Conservation (phyloP, 2,113 vertebrate genomes). For the Lonchura striata region DNA sequence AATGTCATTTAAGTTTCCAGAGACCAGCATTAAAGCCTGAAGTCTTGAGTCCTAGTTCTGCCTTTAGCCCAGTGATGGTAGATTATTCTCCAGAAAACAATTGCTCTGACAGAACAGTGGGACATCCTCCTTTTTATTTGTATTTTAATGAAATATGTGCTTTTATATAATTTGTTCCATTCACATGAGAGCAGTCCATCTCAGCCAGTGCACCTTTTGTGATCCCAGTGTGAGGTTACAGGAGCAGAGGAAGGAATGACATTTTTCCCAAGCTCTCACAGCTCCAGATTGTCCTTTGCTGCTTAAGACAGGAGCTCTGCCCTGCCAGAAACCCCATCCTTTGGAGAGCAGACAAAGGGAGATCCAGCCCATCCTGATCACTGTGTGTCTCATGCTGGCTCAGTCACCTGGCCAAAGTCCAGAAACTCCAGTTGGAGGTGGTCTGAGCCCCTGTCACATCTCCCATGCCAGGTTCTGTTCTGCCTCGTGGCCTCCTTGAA, state of each 20-base stretch:
- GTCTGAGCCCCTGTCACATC: not conserved
- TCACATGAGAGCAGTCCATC: not conserved
- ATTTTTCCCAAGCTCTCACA: not conserved
- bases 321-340: not conserved
- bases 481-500: not conserved
- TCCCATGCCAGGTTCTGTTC: not conserved
- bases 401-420: not conserved
- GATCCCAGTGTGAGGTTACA: not conserved
- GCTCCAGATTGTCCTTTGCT: not conserved
- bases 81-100: not conserved
- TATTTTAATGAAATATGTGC: not conserved
- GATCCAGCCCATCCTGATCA: not conserved
- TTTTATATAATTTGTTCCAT: not conserved
- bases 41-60: not conserved
- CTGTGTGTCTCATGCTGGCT: not conserved
- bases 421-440: not conserved
- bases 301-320: not conserved
- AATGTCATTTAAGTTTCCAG: not conserved
- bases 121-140: not conserved
- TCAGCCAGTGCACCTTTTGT: not conserved
- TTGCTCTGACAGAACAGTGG: not conserved
- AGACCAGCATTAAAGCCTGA: not conserved
- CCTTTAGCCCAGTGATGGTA: not conserved
- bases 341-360: not conserved
- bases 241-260: not conserved